Base-by-base conservation (phyloP, 2,797 vertebrate species). In the Pseudopleuronectes americanus region DNA sequence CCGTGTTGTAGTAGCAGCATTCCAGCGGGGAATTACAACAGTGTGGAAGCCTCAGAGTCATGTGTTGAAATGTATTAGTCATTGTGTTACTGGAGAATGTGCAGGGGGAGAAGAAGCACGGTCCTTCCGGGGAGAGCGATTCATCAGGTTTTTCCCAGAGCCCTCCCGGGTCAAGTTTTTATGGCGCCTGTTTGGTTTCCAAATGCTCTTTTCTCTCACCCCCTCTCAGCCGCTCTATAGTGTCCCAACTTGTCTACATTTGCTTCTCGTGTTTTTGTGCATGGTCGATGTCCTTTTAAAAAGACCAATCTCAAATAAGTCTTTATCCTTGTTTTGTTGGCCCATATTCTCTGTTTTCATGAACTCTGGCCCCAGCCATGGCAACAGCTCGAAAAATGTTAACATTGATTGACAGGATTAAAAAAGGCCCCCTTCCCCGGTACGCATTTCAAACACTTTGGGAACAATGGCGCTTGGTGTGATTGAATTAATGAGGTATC, bases 401-500 rank as follows among this genome's bases (percentile, higher is more conserved):
- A 96, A 95, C 96, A 93, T 95, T 99, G 98, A 99, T 97, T 99
- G 98, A 98, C 98, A 97, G 97, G 96, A 96, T 96, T 96, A 97
- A 96, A 96, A 90, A 96, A 96, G 96, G 96, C 95, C 92, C 93
- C 95, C 93, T 92, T 97, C 95, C 95, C 96, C 87, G 90, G 88
- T 96, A 95, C 96, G 96, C 97, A 98, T 98, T 98, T 99, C 97
- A 99, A 98, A 99, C 97, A 97, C 96, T 96, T 93, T 90, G 96
- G 93, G 96, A 97, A 99, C 97, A 99, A 99, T 98, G 93, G 95
- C 87, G 95, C 96, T 96, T 95, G 97, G 94, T 97, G 96, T 97
- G 97, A 98, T 97, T 97, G 98, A 99, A 99, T 99, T 99, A 99
- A 99, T 99, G 97, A 99, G 98, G 94, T 97, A 97, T 96, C 90